These are phyloP conservation scores for Gopherus evgoodei DNA, from an alignment of 2,113 vertebrate species.

Conservation along the genomic window DNA sequence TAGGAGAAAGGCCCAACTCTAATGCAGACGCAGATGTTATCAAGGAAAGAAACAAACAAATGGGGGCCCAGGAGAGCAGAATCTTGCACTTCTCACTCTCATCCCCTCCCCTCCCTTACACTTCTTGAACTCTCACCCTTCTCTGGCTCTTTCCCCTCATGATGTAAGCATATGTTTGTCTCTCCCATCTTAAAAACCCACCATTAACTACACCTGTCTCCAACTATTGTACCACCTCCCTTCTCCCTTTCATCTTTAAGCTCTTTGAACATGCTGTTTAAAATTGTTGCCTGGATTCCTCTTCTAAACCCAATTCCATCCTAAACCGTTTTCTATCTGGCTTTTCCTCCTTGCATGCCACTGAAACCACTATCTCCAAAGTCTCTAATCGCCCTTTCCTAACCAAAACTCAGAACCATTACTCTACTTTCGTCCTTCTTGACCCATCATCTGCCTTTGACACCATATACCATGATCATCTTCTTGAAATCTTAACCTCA, in stretches of 20 bases:
- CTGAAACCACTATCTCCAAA: background rate
- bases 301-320: background rate
- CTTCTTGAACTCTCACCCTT: background rate
- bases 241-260: background rate
- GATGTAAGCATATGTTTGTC: background rate
- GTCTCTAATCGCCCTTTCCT: background rate
- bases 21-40: accelerated
- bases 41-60: background rate
- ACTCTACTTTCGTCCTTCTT: background rate
- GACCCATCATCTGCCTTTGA: background rate
- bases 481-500: background rate
- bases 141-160: background rate
- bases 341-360: background rate
- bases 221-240: background rate
- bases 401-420: background rate
- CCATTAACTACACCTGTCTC: background rate
- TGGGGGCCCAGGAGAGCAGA: background rate
- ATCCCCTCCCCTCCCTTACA: background rate
- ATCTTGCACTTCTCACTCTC: background rate
- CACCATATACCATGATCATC: background rate
- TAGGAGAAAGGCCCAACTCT: background rate
- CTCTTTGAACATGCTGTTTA: background rate
- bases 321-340: background rate
- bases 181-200: background rate
- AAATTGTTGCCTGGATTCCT: background rate